phyloP scores from a whole-genome alignment of 2,888 invertebrate species.

The Bombylius major region DNA sequence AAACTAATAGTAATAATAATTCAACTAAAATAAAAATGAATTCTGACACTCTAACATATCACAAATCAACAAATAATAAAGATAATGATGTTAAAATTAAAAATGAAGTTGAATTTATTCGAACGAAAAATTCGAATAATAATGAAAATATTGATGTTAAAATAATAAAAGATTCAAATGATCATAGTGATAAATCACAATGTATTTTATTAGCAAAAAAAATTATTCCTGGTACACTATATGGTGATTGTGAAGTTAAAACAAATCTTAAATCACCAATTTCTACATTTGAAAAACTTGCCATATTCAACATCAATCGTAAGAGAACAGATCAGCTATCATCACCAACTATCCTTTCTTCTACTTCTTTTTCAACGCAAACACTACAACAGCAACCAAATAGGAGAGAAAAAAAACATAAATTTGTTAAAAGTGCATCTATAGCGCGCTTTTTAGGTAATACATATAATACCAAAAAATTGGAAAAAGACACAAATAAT shows the following conservation, averaged over 20 bases:
- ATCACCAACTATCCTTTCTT: not conserved
- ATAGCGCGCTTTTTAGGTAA: constrained; percentile 33
- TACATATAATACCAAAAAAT: constrained; percentile 34
- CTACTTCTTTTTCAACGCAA: constrained; percentile 2
- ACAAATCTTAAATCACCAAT: constrained; percentile 14
- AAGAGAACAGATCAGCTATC: constrained; percentile 9
- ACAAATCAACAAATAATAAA: too few species aligned
- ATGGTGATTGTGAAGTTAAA: constrained; percentile 15
- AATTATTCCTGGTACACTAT: constrained; percentile 8
- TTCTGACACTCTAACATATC: too few species aligned
- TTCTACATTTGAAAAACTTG: constrained; percentile 14
- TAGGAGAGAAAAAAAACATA: constrained; percentile 10
- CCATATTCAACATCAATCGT: constrained; percentile 12
- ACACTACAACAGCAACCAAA: constrained; percentile 9
- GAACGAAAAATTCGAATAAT: not conserved
- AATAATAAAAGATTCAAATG: too few species aligned
- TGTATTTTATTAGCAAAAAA: constrained; percentile 4
- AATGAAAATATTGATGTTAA: not conserved
- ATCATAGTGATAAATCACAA: too few species aligned
- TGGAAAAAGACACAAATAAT: constrained; percentile 23
- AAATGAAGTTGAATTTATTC: too few species aligned
- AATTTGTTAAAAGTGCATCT: constrained; percentile 34
- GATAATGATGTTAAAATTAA: too few species aligned
- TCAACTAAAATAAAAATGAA: too few species aligned
- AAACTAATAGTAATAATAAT: too few species aligned